These are phyloP conservation scores for Taphrorychus bicolor DNA, from an alignment of 2,888 invertebrate species.

Conservation along the genomic window DNA sequence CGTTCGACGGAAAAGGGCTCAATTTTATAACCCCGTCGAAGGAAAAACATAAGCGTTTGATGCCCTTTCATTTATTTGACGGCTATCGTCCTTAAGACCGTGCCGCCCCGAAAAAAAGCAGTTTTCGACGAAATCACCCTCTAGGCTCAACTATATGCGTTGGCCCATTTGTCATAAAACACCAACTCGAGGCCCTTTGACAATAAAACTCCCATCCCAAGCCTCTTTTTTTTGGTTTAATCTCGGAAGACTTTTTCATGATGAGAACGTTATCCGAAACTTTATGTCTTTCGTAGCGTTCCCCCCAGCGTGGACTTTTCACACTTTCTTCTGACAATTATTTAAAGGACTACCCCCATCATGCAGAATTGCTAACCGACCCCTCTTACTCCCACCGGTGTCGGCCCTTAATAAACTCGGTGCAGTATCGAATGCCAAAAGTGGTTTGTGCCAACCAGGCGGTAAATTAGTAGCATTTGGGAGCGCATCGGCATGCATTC, in stretches of 20 bases:
- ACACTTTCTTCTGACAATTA: too few species aligned
- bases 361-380: too few species aligned
- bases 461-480: slow-evolving; percentile 38
- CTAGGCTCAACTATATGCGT: slow-evolving; percentile 25
- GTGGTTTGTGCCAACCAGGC: slow-evolving; percentile 33
- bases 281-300: neutral
- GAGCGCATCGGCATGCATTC: slow-evolving; percentile 26
- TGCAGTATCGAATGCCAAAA: slow-evolving; percentile 37
- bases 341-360: too few species aligned
- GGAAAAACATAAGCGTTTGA: slow-evolving; percentile 30
- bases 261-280: neutral
- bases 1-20: slow-evolving; percentile 19
- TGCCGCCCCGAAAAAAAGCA: slow-evolving; percentile 12
- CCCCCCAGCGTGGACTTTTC: too few species aligned
- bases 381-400: too few species aligned
- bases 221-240: neutral
- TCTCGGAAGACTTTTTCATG: neutral
- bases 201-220: slow-evolving; percentile 23
- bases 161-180: slow-evolving; percentile 22
- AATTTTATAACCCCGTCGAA: slow-evolving; percentile 27
- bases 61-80: slow-evolving; percentile 24
- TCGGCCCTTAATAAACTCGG: slow-evolving; percentile 20
- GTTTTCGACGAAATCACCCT: slow-evolving; percentile 25
- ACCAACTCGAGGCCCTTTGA: slow-evolving; percentile 5
- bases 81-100: slow-evolving; percentile 13